Conservation (phyloP, 1,140 invertebrate species). For the Paracyclopina nana region DNA sequence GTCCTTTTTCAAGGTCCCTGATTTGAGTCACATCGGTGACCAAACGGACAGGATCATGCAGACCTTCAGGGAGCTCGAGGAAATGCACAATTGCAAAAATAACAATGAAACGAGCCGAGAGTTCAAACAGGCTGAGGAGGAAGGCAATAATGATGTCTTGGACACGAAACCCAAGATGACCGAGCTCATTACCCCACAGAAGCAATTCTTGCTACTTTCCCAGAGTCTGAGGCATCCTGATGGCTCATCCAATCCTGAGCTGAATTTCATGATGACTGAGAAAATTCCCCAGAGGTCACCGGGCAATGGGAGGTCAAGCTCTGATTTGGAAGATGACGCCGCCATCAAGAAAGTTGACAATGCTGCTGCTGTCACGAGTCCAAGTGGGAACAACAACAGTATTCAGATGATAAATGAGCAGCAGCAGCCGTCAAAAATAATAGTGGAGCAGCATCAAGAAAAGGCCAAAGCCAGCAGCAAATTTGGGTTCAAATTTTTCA, state of each 20-base stretch:
- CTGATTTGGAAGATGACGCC: conserved; percentile 3
- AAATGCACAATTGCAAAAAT: neutral
- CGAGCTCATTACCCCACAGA: conserved; percentile 14
- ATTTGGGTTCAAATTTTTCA: too few relatives aligned
- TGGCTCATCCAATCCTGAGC: conserved; percentile 14
- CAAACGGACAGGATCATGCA: neutral
- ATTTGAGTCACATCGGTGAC: neutral
- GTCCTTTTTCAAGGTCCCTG: conserved; percentile 9
- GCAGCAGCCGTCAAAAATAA: too few relatives aligned
- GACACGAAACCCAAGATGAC: neutral
- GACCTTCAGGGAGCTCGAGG: conserved; percentile 4
- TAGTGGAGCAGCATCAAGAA: too few relatives aligned
- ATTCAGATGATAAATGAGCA: too few relatives aligned
- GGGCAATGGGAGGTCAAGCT: conserved; percentile 1
- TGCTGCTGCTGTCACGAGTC: too few relatives aligned
- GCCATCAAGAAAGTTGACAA: too few relatives aligned
- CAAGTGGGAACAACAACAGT: too few relatives aligned
- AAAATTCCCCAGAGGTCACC: neutral
- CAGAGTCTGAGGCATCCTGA: conserved; percentile 12
- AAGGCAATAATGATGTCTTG: neutral
- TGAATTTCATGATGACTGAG: neutral
- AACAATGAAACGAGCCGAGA: neutral
- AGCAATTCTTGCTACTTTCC: conserved; percentile 12
- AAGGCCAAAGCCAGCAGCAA: too few relatives aligned
- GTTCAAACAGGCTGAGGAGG: too few relatives aligned